Evolutionary conservation across 2,888 invertebrate species (phyloP), one percentile per base, ranked within the genome.

Genomic region (Thymelicus lineola): DNA sequence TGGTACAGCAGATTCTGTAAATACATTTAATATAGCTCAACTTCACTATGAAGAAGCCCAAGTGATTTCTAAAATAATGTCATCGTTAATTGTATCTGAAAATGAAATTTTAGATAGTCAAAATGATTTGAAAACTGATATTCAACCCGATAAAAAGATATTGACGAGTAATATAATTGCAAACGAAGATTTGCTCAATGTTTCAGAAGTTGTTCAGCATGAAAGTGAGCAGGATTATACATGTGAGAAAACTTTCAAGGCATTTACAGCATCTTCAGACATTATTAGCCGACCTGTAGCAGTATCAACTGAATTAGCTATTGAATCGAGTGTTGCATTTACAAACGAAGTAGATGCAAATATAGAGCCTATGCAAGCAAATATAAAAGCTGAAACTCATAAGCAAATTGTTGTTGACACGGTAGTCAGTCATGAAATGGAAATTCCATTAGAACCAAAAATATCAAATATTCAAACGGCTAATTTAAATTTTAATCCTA

Each of bases 391-490:
- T 75, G 86, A 94, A 60, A 88, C 94, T 50, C 84, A 94, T 69
- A 94, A 95, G 80, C 94, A 95, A 79, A 73, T 96, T 42, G 80
- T 94, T 36, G 88, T 94, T 55, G 93, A 90, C 58, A 94, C 95
- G 78, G 91, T 94, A 15, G 86, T 94, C 73, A 82, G 82, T 36
- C 94, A 91, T 72, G 96, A 96, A 89, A 93, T 91, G 73, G 96
- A 96, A 91, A 86, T 81, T 62, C 28, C 36, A 73, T 87, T 72
- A 70, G 81, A 68, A 62, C 73, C 74, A 48, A 68, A 68, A 1
- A 77, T 75, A 72, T 83, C 86, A 6, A 82, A 76, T 68, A 70
- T 77, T 20, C 79, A 73, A 35, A 75, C 76, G 58, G 89, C 89
- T 17, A 75, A 76, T 14, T 64, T 83, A 1, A 83, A 83, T 71